Base-by-base conservation (phyloP, 2,888 invertebrate species). In the Chrysolina americana region DNA sequence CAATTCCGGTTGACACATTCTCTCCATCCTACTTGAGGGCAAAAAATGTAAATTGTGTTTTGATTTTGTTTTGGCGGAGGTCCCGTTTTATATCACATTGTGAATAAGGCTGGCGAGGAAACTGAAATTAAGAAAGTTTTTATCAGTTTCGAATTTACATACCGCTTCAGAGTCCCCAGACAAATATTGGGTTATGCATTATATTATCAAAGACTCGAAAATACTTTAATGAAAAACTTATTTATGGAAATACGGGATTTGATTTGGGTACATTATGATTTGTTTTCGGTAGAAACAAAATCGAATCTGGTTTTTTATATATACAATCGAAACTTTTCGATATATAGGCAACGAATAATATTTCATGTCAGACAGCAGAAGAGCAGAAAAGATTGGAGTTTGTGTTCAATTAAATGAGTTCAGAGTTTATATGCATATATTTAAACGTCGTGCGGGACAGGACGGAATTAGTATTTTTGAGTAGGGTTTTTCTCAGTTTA, bases 51-150 rank as follows among this genome's bases (percentile, higher is more conserved):
- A 78, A 78, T 78, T 71, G 70, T 62, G 36, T 78, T 77, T 76
- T 78, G 75, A 78, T 77, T 78, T 70, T 70, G 71, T 77, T 76
- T 64, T 50, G 71, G 73, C 59, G 41, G 56, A 44, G 70, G 70
- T 41, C 69, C 21, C 48, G 44, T 59, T 62, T 69, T 76, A 75
- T 75, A 69, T 64, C 64, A 65, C 63, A 70, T 56, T 65, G 68
- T 65, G 68, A 78, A 76, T 73, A 72, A 72, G 68, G 70, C 47
- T 41, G 50, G 59, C 48, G 59, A 36, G 68, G 59, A 44, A 74
- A 76, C 69, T 78, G 65, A 72, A 77, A 77, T 78, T 77, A 77
- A 77, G 76, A 73, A 78, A 78, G 68, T 78, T 78, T 77, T 78
- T 78, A 77, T 78, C 75, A 62, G 73, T 21, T 70, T 64, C 44